Evolutionary conservation across 2,888 invertebrate species (phyloP).

Genomic region (Pegoplata infirma): DNA sequence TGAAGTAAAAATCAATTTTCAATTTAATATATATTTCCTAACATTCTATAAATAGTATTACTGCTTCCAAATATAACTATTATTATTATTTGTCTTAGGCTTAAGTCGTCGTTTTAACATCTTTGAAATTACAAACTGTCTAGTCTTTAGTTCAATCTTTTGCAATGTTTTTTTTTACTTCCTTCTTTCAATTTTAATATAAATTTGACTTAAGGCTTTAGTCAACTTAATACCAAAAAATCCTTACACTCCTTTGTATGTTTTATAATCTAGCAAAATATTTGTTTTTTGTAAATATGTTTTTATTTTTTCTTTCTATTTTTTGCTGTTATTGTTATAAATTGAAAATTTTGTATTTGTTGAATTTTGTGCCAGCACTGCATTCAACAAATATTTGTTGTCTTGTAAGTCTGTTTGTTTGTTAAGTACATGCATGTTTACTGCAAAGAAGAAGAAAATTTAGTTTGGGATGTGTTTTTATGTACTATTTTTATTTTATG

Average conservation of each 20-base stretch:
- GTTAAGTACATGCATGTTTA: conserved; percentile 43
- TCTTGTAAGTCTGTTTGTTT: conserved; percentile 54
- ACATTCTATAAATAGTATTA: background rate
- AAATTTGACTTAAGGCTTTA: conserved; percentile 50
- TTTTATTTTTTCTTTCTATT: background rate
- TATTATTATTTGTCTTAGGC: conserved; percentile 33
- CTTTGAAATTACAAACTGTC: conserved; percentile 51
- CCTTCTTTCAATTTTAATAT: conserved; percentile 53
- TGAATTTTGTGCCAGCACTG: conserved; percentile 54
- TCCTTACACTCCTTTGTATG: conserved; percentile 37
- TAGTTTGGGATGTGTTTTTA: background rate
- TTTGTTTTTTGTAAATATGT: conserved; percentile 13
- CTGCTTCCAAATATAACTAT: too few relatives aligned
- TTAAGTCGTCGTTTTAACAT: conserved; percentile 36
- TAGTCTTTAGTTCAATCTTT: conserved; percentile 36
- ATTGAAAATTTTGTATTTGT: too few relatives aligned
- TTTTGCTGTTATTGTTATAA: background rate
- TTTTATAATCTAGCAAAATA: conserved; percentile 44
- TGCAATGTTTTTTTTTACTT: background rate
- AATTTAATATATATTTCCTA: conserved; percentile 7
- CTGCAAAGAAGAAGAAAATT: background rate
- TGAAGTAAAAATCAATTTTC: conserved; percentile 56
- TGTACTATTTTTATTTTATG: too few relatives aligned
- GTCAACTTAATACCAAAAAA: conserved; percentile 43
- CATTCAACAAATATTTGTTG: conserved; percentile 60